phyloP scores from a whole-genome alignment of 1,140 invertebrate genomes.

The Papilio polytes region DNA sequence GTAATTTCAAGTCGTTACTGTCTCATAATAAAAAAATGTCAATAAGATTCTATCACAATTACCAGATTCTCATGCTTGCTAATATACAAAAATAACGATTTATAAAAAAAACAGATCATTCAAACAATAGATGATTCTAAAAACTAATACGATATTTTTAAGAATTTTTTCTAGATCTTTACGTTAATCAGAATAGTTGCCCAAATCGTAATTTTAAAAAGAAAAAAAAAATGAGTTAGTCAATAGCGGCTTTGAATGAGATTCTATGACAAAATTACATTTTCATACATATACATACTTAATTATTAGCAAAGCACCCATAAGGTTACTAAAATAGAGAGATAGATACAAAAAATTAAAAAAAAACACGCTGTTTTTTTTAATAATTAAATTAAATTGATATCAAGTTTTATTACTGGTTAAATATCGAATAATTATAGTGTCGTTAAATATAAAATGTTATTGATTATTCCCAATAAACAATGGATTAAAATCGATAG shows the following conservation, averaged over 20 bases:
- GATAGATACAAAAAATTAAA: conserved; percentile 29
- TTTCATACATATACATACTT: too few species aligned
- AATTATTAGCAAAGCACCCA: conserved; percentile 12
- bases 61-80: too few species aligned
- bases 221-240: too few species aligned
- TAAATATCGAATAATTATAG: neutral
- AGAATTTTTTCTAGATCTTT: too few species aligned
- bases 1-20: neutral
- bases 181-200: too few species aligned
- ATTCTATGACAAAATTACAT: neutral
- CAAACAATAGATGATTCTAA: too few species aligned
- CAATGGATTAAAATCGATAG: neutral
- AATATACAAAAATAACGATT: too few species aligned
- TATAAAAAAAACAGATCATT: too few species aligned
- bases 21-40: neutral
- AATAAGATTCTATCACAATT: neutral
- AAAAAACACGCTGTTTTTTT: neutral
- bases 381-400: neutral
- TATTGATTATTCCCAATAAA: neutral
- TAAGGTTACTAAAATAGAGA: conserved; percentile 17
- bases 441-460: neutral
- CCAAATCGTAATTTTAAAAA: too few species aligned
- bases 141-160: too few species aligned
- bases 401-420: neutral
- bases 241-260: neutral